These are phyloP conservation scores for Nomada fabriciana DNA, from an alignment of 2,888 invertebrate genomes.

Conservation along the genomic window DNA sequence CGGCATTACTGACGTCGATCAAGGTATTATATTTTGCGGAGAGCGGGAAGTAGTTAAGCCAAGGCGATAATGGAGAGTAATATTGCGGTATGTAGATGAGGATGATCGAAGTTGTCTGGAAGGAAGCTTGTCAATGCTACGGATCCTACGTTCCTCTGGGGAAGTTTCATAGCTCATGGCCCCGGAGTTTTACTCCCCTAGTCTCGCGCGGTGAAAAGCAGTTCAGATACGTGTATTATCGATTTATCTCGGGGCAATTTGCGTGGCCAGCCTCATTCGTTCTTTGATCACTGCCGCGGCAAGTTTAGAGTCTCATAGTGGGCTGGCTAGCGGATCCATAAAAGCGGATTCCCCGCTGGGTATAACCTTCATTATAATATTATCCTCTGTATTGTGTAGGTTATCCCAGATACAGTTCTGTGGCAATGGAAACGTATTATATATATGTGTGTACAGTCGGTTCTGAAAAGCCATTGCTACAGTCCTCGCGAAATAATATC, in stretches of 20 bases:
- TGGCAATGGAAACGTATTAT: background rate
- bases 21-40: too few relatives aligned
- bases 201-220: background rate
- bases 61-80: background rate
- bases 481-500: background rate
- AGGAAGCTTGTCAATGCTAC: slow-evolving; percentile 2
- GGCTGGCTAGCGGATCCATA: background rate
- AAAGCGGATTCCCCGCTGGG: slow-evolving; percentile 30
- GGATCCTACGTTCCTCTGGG: background rate
- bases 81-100: background rate
- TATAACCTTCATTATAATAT: slow-evolving; percentile 45
- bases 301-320: slow-evolving; percentile 13
- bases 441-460: background rate
- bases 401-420: slow-evolving; percentile 4
- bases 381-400: slow-evolving; percentile 29
- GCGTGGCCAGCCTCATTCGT: background rate
- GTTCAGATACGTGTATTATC: background rate
- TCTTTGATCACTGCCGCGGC: slow-evolving; percentile 24
- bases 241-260: slow-evolving; percentile 19
- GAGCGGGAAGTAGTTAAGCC: background rate
- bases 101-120: too few relatives aligned
- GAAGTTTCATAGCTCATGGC: background rate
- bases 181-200: background rate
- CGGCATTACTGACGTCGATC: slow-evolving; percentile 9
- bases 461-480: background rate